Percentiles rank a stretch among this genome's conserved stretches.
phyloP scores from a whole-genome alignment of 2,888 invertebrate species.

The Cephalotes varians region DNA sequence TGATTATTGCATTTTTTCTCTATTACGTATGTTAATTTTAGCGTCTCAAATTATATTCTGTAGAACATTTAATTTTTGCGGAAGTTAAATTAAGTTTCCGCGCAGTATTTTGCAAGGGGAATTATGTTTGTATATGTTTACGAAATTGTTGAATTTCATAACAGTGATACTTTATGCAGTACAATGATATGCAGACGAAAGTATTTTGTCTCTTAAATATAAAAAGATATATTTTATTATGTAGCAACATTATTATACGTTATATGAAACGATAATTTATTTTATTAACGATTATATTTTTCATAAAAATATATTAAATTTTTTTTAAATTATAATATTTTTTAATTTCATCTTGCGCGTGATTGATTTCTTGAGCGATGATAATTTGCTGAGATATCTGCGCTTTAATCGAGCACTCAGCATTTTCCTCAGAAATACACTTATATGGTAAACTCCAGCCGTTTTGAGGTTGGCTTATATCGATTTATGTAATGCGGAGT shows the following conservation, averaged over 20 bases:
- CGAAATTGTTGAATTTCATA: slow-evolving; percentile 32
- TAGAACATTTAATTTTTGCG: slow-evolving; percentile 9
- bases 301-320: neutral
- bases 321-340: neutral
- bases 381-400: neutral
- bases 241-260: neutral
- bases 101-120: slow-evolving; percentile 23
- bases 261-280: slow-evolving; percentile 8
- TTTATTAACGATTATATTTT: neutral
- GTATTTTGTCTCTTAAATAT: neutral
- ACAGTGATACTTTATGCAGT: neutral
- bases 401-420: neutral
- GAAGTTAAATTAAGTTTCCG: slow-evolving; percentile 22
- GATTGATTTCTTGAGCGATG: neutral
- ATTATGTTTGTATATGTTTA: slow-evolving; percentile 24
- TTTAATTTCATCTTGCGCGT: neutral
- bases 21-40: slow-evolving; percentile 13
- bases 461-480: neutral
- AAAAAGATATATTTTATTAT: neutral
- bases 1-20: neutral
- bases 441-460: neutral
- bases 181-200: neutral
- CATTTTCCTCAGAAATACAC: neutral
- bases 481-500: neutral
- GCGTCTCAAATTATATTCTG: too few relatives aligned